These are phyloP conservation scores for Strongylocentrotus purpuratus DNA, from an alignment of 35 echinoderm and acorn worm species.

Conservation along the genomic window DNA sequence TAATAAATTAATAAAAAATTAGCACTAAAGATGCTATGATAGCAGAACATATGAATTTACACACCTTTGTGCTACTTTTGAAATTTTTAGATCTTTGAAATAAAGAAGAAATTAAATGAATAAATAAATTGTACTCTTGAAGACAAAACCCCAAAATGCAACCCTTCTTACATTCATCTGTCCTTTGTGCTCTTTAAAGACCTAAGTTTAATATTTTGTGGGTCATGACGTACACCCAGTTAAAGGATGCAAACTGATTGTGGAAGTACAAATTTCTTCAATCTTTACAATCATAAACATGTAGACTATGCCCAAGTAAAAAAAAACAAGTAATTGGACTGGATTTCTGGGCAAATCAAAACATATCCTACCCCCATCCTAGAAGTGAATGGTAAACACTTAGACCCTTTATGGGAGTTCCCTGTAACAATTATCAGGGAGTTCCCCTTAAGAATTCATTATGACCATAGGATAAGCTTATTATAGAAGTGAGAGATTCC, in stretches of 20 bases:
- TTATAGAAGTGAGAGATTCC: neutral
- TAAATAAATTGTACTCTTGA: no score
- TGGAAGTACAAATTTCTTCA: neutral
- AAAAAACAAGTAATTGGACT: neutral
- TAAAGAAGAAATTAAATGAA: no score
- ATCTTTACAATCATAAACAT: neutral
- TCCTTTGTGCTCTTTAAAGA: neutral
- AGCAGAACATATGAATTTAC: no score
- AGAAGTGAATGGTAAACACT: neutral
- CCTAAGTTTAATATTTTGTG: neutral
- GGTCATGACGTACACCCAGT: neutral
- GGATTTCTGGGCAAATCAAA: neutral
- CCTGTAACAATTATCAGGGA: neutral
- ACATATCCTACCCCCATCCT: neutral
- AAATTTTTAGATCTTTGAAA: no score
- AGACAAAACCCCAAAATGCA: neutral
- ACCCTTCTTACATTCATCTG: neutral
- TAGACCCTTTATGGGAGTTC: neutral
- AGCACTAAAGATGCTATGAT: no score
- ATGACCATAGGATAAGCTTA: neutral
- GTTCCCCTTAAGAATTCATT: neutral
- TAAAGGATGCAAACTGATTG: neutral
- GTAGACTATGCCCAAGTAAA: neutral
- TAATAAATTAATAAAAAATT: no score
- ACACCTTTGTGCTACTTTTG: no score